Percentiles rank a stretch among this genome's conserved stretches.
phyloP scores from a whole-genome alignment of 2,888 invertebrate genomes.

The Lacanobia oleracea region DNA sequence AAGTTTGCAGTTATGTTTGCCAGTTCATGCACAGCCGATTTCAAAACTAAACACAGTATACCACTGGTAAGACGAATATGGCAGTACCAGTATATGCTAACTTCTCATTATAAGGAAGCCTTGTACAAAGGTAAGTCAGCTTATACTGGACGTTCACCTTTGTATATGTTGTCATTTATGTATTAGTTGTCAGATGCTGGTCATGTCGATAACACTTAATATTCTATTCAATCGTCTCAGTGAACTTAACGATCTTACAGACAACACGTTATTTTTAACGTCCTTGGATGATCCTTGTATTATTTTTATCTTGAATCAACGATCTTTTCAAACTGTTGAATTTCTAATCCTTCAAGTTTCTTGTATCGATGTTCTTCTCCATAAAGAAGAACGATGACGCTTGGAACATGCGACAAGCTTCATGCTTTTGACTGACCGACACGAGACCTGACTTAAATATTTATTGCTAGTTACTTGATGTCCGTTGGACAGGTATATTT shows the following conservation, averaged over 20 bases:
- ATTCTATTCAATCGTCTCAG: slow-evolving; percentile 43
- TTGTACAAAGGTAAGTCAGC: neutral
- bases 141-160: neutral
- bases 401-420: too few relatives aligned
- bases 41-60: slow-evolving; percentile 35
- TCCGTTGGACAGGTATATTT: too few relatives aligned
- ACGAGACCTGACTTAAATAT: too few relatives aligned
- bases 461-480: too few relatives aligned
- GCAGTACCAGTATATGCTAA: neutral
- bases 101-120: neutral
- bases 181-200: slow-evolving; percentile 43
- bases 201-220: slow-evolving; percentile 50
- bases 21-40: neutral
- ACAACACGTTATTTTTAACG: slow-evolving; percentile 42
- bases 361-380: too few relatives aligned
- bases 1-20: neutral
- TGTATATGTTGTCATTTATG: neutral
- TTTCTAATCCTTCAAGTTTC: too few relatives aligned
- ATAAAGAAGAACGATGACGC: too few relatives aligned
- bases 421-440: too few relatives aligned
- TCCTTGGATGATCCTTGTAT: too few relatives aligned
- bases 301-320: too few relatives aligned
- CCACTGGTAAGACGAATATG: slow-evolving; percentile 31
- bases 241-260: slow-evolving; percentile 53
- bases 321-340: too few relatives aligned